Conservation (phyloP, 2,797 vertebrate species). For the Sandelia bainsii region DNA sequence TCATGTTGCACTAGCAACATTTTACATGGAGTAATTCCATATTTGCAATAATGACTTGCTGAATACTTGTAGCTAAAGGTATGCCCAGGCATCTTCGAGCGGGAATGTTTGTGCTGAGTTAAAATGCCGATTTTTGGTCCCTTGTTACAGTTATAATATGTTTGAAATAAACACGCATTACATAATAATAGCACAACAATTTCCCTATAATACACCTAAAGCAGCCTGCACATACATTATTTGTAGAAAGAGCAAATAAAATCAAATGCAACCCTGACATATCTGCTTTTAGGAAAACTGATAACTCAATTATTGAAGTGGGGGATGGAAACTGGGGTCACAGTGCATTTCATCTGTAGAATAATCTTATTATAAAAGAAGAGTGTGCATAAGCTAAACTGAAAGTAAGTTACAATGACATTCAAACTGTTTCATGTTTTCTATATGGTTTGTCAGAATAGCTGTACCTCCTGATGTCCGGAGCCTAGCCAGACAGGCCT, state of each 20-base stretch:
- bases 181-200: too few species aligned
- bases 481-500: constrained; percentile 41
- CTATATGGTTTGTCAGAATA: constrained; percentile 1
- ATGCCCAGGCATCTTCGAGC: too few species aligned
- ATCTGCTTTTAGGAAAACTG: too few species aligned
- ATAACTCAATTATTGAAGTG: background rate
- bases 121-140: too few species aligned
- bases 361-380: background rate
- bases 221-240: background rate
- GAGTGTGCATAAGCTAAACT: background rate
- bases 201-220: background rate
- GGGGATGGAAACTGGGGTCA: background rate
- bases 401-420: background rate
- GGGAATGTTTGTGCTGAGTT: too few species aligned
- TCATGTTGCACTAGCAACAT: background rate
- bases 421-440: background rate
- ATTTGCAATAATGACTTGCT: too few species aligned
- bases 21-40: background rate
- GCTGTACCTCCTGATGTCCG: constrained; percentile 14
- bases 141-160: too few species aligned
- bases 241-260: too few species aligned
- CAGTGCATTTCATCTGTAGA: background rate
- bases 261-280: too few species aligned
- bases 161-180: too few species aligned
- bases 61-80: too few species aligned